Evolutionary conservation across 2,888 invertebrate species (phyloP), one percentile per base, ranked within the genome.

Genomic region (Drosophila barbarae): DNA sequence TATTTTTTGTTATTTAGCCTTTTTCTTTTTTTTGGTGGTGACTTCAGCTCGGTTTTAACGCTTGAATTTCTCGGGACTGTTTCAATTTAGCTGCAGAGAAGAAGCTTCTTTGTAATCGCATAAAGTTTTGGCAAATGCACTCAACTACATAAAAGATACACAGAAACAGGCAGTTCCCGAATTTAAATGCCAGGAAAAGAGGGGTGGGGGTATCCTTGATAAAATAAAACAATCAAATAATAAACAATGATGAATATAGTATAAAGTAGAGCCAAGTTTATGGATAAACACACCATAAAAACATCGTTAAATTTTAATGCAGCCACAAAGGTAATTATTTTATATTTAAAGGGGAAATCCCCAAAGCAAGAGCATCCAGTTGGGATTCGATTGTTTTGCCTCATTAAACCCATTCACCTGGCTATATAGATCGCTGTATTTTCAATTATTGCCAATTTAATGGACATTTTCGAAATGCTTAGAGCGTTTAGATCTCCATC

Each of bases 31-130:
- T 30, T 52, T n/a, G n/a, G 28, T 23, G 18, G 34, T 30, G 64
- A 69, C 67, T 72, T 71, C 72, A 42, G 18, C 30, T 61, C 59
- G 49, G 51, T 39, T 77, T 72, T 80, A 56, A 70, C 66, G 74
- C 66, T 76, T 69, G 70, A 69, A 51, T 79, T 69, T 64, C 60
- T 34, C 30, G 55, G 49, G 46, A 66, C 42, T 61, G 61, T 50
- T 64, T 56, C 63, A 66, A 56, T 76, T 69, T 52, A 12, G 41
- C 28, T 28, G 30, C 21, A n/a, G 34, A 13, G 23, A 36, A 12
- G 34, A 32, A 28, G 71, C 41, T 51, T 70, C 39, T 32, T 63
- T 72, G 69, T 69, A 69, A 59, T 53, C 60, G 71, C 53, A 47
- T 78, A 55, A 41, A 28, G 23, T 9, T 35, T 53, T 28, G 23